phyloP scores from a whole-genome alignment of 2,113 vertebrate species.

The Hypocryptadius cinnamomeus region DNA sequence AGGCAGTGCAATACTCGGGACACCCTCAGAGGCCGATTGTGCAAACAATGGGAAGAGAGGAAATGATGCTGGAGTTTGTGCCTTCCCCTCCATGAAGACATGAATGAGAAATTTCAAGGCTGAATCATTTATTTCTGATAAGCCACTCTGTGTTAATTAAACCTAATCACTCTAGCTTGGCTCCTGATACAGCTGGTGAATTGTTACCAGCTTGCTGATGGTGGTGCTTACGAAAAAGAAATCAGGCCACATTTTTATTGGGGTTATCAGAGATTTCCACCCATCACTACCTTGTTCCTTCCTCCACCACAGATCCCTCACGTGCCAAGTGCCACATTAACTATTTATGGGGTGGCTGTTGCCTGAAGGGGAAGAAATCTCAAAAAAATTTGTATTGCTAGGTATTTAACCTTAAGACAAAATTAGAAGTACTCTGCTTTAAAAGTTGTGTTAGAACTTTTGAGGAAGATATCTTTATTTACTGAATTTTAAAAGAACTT shows the following conservation, averaged over 20 bases:
- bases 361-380: neutral
- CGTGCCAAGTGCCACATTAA: neutral
- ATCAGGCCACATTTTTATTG: neutral
- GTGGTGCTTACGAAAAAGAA: neutral
- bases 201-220: neutral
- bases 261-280: conserved; percentile 4
- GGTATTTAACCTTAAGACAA: neutral
- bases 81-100: neutral
- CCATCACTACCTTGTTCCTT: conserved; percentile 25
- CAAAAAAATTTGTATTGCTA: neutral
- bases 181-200: neutral
- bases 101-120: neutral
- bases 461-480: neutral
- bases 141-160: conserved; percentile 1
- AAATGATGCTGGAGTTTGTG: neutral
- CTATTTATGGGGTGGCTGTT: neutral
- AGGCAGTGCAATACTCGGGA: neutral
- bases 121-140: conserved; percentile 43
- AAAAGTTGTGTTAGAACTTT: neutral
- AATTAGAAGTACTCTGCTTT: neutral
- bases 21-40: neutral
- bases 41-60: conserved; percentile 12
- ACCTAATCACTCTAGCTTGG: neutral
- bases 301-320: neutral
- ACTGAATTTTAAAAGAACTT: neutral